These are phyloP conservation scores for Sterna hirundo DNA, from an alignment of 2,113 vertebrate species.

Conservation along the genomic window DNA sequence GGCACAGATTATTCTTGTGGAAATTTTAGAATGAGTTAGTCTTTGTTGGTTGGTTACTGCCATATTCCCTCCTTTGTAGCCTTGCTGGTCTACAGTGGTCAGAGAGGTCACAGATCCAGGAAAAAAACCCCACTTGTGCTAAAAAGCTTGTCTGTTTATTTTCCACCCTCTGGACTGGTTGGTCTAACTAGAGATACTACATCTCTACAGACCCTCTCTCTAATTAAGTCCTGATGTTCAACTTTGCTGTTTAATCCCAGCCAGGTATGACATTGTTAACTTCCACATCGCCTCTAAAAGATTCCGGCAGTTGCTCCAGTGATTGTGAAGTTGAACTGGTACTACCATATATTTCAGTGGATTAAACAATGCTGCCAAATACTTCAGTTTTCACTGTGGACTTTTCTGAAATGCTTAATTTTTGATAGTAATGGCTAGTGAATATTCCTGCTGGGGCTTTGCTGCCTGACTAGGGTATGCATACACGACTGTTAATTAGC, in stretches of 20 bases:
- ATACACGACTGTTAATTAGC: rapidly evolving
- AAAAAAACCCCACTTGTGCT: neutral
- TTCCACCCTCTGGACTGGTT: neutral
- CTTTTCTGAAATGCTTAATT: neutral
- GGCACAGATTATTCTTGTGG: neutral
- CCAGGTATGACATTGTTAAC: neutral
- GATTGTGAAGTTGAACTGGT: neutral
- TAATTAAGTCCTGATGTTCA: neutral
- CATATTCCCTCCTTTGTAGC: neutral
- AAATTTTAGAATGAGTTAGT: neutral
- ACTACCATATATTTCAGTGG: neutral
- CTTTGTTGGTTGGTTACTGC: neutral
- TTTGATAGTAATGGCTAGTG: neutral
- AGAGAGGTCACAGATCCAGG: neutral
- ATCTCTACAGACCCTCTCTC: neutral
- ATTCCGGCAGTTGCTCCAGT: neutral
- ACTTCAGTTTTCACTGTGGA: neutral
- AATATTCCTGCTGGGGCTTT: neutral
- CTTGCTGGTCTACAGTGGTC: neutral
- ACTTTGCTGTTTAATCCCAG: neutral
- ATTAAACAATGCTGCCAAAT: neutral
- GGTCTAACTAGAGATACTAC: neutral
- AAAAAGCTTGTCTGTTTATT: neutral
- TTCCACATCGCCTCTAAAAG: neutral
- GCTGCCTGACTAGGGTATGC: neutral